Evolutionary conservation across 35 echinoderm and acorn worm genomes (phyloP).

Genomic region (Eucidaris tribuloides): DNA sequence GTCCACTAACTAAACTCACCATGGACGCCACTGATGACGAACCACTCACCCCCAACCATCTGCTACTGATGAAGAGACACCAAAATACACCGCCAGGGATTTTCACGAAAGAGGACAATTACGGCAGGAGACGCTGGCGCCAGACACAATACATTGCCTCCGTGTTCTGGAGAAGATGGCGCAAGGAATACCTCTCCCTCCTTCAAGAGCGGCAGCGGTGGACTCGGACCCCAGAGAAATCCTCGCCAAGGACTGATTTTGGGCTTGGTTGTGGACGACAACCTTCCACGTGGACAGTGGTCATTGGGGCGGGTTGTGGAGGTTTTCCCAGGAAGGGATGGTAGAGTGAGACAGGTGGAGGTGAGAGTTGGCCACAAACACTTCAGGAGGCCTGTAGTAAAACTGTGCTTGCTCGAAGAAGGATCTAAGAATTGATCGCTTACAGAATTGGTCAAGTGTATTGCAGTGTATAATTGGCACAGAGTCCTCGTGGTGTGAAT

Average conservation of each 20-base stretch:
- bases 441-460: not conserved
- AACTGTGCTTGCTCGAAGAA: slow-evolving; percentile 36
- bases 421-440: not conserved
- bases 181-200: slow-evolving; percentile 18
- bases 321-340: slow-evolving; percentile 28
- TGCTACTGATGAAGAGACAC: not conserved
- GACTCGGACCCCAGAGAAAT: not conserved
- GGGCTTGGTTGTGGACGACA: slow-evolving; percentile 20
- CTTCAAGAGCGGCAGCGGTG: slow-evolving; percentile 37
- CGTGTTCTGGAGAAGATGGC: slow-evolving; percentile 33
- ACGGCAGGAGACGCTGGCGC: slow-evolving; percentile 6
- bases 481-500: not conserved
- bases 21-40: slow-evolving; percentile 10
- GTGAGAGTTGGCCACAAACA: slow-evolving; percentile 16
- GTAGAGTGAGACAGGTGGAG: slow-evolving; percentile 42
- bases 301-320: slow-evolving; percentile 13
- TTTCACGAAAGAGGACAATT: not conserved
- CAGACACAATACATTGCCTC: slow-evolving; percentile 25
- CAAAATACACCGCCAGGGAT: not conserved
- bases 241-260: slow-evolving; percentile 8
- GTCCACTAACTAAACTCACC: slow-evolving; percentile 21
- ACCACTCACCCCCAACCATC: slow-evolving; percentile 32
- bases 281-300: slow-evolving; percentile 13
- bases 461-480: not conserved
- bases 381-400: slow-evolving; percentile 43